Evolutionary conservation across 2,113 vertebrate genomes (phyloP).

Genomic region (Lichenostomus cassidix): DNA sequence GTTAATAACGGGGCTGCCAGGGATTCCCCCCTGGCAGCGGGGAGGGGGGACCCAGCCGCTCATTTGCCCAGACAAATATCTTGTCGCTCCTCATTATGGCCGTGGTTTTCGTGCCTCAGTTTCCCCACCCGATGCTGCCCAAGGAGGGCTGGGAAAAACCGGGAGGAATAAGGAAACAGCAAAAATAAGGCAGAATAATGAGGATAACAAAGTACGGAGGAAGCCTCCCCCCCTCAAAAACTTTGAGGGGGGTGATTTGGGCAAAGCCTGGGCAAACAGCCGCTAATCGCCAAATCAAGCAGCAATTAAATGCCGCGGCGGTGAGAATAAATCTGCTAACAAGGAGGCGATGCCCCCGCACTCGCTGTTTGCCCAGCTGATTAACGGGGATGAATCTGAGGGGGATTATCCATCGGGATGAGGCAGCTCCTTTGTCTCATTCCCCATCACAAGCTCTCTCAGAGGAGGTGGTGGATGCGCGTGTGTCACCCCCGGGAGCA

Average conservation of each 20-base stretch:
- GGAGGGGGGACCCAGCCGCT: neutral
- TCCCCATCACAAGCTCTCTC: neutral
- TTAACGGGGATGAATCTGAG: constrained; percentile 56
- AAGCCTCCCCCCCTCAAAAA: neutral
- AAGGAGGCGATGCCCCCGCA: constrained; percentile 62
- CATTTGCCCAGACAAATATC: constrained; percentile 15
- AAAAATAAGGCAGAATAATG: neutral
- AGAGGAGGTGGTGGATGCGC: neutral
- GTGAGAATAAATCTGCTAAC: constrained; percentile 72
- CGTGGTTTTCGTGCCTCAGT: neutral
- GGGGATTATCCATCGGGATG: constrained; percentile 57
- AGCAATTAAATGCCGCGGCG: constrained; percentile 71
- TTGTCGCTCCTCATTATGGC: neutral
- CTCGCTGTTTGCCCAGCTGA: constrained; percentile 73
- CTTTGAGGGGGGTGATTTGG: neutral
- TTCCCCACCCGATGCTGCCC: neutral
- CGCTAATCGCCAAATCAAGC: constrained; percentile 77
- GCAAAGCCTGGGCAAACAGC: constrained; percentile 73
- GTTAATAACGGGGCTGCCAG: neutral
- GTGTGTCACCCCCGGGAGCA: neutral
- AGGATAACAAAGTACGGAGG: neutral
- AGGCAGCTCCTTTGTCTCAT: constrained; percentile 52
- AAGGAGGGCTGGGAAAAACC: neutral
- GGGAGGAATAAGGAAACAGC: neutral
- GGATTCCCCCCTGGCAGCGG: neutral